Evolutionary conservation across 2,888 invertebrate genomes (phyloP).

Genomic region (Sabellastarte sp.): DNA sequence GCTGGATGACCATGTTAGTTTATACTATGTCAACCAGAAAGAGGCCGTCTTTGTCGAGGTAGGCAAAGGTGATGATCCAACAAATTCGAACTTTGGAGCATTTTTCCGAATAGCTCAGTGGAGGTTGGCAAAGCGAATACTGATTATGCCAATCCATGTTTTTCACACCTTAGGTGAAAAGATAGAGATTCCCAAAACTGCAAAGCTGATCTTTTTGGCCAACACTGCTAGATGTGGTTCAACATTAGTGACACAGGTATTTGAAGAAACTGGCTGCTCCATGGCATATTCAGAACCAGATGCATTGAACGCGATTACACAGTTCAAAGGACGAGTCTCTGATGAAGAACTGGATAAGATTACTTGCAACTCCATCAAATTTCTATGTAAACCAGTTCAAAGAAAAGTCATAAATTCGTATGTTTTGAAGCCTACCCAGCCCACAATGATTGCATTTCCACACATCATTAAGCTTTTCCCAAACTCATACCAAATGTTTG

Average conservation of each 20-base stretch:
- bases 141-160: constrained; percentile 16
- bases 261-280: constrained; percentile 14
- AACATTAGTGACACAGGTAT: constrained; percentile 19
- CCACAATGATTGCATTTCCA: constrained; percentile 7
- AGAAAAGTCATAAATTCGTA: constrained; percentile 3
- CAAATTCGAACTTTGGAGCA: constrained; percentile 3
- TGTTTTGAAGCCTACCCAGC: constrained; percentile 8
- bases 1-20: constrained; percentile 17
- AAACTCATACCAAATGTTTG: neutral
- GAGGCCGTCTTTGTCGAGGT: constrained; percentile 21
- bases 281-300: constrained; percentile 19
- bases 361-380: constrained; percentile 8
- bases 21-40: constrained; percentile 13
- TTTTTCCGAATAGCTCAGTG: constrained; percentile 19
- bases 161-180: constrained; percentile 15
- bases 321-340: too few relatives aligned
- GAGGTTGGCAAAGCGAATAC: constrained; percentile 9
- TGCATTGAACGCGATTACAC: constrained; percentile 12
- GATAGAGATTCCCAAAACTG: constrained; percentile 12
- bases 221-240: constrained; percentile 26
- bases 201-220: constrained; percentile 17
- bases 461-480: constrained; percentile 7
- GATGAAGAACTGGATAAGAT: constrained; percentile 9
- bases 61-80: constrained; percentile 9
- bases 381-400: constrained; percentile 16